These are phyloP conservation scores for Ciconia boyciana DNA, from an alignment of 2,113 vertebrate genomes.

Conservation along the genomic window DNA sequence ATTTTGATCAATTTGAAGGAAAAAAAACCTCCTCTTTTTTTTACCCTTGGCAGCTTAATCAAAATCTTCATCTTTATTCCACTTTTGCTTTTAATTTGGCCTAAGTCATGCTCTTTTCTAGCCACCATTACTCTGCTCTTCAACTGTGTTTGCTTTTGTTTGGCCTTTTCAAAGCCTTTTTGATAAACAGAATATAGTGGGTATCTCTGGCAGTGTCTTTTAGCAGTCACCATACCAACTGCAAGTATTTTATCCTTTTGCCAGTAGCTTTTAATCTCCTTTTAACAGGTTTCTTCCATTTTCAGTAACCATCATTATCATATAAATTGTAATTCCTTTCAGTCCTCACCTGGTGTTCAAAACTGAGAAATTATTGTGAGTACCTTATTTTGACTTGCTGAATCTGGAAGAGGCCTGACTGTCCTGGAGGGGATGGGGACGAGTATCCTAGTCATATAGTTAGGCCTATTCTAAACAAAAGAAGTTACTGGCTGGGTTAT, in stretches of 20 bases:
- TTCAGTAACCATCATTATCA: neutral
- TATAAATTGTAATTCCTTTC: neutral
- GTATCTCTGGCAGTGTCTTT: neutral
- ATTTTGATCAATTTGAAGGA: neutral
- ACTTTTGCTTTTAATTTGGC: neutral
- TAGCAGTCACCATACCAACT: neutral
- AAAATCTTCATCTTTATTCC: neutral
- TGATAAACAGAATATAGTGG: neutral
- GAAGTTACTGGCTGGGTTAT: neutral
- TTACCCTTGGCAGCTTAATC: neutral
- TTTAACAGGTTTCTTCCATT: neutral
- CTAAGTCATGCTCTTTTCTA: neutral
- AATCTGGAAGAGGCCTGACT: neutral
- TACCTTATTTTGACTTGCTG: neutral
- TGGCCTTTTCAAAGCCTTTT: neutral
- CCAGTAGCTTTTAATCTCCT: neutral
- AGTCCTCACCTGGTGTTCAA: neutral
- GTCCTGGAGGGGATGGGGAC: neutral
- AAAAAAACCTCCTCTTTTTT: neutral
- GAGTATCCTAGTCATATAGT: neutral
- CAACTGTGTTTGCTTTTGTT: neutral
- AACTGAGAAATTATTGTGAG: neutral
- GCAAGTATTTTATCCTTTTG: neutral
- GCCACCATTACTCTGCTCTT: neutral
- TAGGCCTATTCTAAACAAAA: neutral